Evolutionary conservation across 2,888 invertebrate genomes (phyloP).

Genomic region (Andrena minutula): DNA sequence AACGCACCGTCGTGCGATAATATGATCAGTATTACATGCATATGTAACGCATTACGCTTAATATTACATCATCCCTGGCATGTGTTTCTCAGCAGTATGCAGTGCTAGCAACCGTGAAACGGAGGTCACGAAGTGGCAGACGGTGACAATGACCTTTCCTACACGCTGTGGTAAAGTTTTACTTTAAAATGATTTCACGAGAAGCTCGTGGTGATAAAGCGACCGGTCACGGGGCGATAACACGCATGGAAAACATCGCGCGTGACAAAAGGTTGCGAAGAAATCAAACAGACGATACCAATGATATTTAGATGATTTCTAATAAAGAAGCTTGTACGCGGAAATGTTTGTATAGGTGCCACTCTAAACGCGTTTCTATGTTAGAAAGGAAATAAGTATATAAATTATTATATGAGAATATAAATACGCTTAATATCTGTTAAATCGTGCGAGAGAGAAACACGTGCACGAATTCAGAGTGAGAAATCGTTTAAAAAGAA

Average conservation of each 20-base stretch:
- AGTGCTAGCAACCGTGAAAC: constrained; percentile 53
- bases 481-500: not conserved
- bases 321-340: too few species aligned
- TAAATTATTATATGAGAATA: not conserved
- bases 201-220: not conserved
- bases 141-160: constrained; percentile 72
- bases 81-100: constrained; percentile 54
- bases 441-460: not conserved
- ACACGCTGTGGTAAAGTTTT: constrained; percentile 16
- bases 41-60: constrained; percentile 50
- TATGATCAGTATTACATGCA: constrained; percentile 48
- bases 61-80: constrained; percentile 57
- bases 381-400: not conserved
- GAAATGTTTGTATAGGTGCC: too few species aligned
- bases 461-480: not conserved
- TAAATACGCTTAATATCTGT: not conserved
- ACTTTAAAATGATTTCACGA: not conserved
- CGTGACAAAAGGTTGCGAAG: not conserved
- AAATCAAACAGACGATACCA: not conserved
- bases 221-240: not conserved
- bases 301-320: not conserved
- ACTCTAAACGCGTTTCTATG: not conserved
- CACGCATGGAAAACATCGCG: not conserved
- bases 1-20: constrained; percentile 18
- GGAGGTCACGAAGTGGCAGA: constrained; percentile 61